Evolutionary conservation across 2,113 vertebrate genomes (phyloP), one percentile per base, ranked within the genome.

Genomic region (Coptodon rendalli): DNA sequence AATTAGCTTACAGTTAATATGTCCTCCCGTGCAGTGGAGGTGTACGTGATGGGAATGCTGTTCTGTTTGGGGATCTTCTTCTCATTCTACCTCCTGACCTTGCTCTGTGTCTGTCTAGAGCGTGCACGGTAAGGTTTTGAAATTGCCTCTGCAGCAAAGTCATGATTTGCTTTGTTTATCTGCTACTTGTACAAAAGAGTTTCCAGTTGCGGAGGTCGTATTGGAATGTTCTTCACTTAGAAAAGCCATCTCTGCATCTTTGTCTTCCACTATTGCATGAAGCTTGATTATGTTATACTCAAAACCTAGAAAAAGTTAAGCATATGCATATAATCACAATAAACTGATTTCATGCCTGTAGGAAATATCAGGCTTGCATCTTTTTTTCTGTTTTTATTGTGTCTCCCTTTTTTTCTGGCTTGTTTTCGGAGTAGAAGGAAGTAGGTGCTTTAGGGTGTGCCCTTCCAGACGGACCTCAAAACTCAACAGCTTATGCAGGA

Each of bases 1-100:
- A 52, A 78, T 31, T 50, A 50, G 73, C 27, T 78, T 52, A 78
- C 27, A 31, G 43, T 52, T 31, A 61, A 59, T 29, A 5, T 16
- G 2, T 86, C 16, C 87, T 27, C 82, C 19, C 61, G 14, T n/a
- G 1, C 95, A 99, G 99, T 96, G 0, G 96, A 97, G 63, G 97
- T 97, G 80, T 99, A 99, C 0, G 96, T 99, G 36, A 96, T 96
- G 22, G 98, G 98, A 2, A 96, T 98, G 94, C 95, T 99, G 61
- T 98, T 99, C 94, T 98, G 98, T 90, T 95, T 98, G 85, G 98
- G 98, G 2, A 97, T 99, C 94, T 99, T 99, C 96, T 96, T 99
- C 45, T 98, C 98, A 83, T 98, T 99, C 96, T 99, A 99, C 57
- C 56, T 98, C 68, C 93, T 99, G 83, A 98, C 98, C 0, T 86